Conservation (phyloP, 2,797 vertebrate species). For the Siniperca scherzeri region DNA sequence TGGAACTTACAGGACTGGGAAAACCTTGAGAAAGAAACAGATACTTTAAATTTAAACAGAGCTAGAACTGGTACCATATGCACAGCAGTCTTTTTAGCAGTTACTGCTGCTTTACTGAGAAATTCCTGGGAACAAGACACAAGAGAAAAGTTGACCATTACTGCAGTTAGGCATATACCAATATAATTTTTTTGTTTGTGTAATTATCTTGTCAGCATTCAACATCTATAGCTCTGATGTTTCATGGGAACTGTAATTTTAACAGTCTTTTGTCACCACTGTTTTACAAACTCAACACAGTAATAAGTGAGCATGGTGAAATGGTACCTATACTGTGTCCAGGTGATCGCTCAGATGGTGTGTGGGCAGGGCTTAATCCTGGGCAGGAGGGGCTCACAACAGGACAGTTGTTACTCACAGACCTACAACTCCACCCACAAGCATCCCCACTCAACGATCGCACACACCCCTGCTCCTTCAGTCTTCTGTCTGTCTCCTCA, state of each 20-base stretch:
- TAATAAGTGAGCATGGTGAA: background rate
- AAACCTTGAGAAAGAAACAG: conserved; percentile 66
- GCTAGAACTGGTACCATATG: no score
- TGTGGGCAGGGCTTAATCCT: conserved; percentile 66
- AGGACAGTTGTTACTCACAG: conserved; percentile 61
- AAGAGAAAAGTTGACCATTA: no score
- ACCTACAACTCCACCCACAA: conserved; percentile 59
- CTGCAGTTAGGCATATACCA: no score
- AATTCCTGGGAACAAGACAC: no score
- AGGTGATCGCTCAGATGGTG: conserved; percentile 74
- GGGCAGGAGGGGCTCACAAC: conserved; percentile 70
- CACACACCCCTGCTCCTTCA: conserved; percentile 63
- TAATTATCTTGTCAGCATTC: no score
- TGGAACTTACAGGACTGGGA: conserved; percentile 65
- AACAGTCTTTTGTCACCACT: background rate
- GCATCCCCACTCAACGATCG: conserved; percentile 49
- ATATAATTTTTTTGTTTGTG: no score
- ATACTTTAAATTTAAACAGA: background rate
- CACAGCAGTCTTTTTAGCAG: no score
- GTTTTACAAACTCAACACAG: background rate
- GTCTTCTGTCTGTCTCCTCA: conserved; percentile 71
- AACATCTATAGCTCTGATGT: no score
- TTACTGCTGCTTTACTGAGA: no score
- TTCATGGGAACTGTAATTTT: no score
- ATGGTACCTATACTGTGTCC: conserved; percentile 69